Evolutionary conservation across 2,113 vertebrate genomes (phyloP), one percentile per base, ranked within the genome.

Genomic region (Irena cyanogastra): DNA sequence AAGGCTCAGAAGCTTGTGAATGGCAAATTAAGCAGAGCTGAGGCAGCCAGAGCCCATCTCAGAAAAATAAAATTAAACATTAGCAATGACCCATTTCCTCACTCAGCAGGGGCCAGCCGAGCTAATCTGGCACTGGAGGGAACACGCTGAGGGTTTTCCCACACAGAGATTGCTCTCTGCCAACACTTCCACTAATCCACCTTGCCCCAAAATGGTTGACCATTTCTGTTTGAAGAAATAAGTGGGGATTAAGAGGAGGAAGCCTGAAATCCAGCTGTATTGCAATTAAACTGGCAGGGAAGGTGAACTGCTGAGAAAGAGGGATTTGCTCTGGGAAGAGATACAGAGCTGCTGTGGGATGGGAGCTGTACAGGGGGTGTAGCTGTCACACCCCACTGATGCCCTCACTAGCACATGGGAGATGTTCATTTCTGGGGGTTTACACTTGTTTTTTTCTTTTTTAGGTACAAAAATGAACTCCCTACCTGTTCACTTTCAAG

Each of bases 211-310:
- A 87, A 59, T 5, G 9, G 63, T 52, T 81, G 88, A 64, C 90
- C 66, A 3, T 72, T 96, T 92, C 65, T 90, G 86, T 77, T 85
- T 89, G 77, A 91, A 93, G 70, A 84, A 94, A 56, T 84, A 93
- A 90, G 80, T 44, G 69, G 56, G 85, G 92, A 97, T 96, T 96
- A 95, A 93, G 81, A 83, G 47, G n/a, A 89, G 37, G 59, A 87
- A 69, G 61, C 60, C 60, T 85, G 74, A 92, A 92, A 92, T 89
- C 81, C 83, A 80, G 7, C 42, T 50, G 88, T 65, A 77, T 87
- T 92, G 69, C 91, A 94, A 93, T 94, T 89, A 81, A 95, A 92
- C 31, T 42, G 39, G 79, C 64, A 56, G 57, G 81, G 82, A 42
- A 78, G 83, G 37, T 0, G 0, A 85, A 35, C 77, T 76, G 79